These are phyloP conservation scores for Drosophila formosana DNA, from an alignment of 2,888 invertebrate species.

Conservation along the genomic window DNA sequence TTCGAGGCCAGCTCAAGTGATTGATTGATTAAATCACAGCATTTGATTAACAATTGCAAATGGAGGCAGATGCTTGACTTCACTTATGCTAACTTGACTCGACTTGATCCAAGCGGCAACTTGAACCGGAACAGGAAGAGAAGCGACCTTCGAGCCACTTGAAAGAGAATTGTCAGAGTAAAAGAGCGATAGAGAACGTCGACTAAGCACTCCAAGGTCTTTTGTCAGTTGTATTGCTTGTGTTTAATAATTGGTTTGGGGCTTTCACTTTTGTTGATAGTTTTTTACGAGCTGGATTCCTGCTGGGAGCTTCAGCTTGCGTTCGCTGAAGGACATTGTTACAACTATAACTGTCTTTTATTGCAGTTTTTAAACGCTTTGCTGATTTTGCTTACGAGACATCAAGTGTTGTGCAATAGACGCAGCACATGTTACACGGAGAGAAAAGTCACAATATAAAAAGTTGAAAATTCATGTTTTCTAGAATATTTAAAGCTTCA, in stretches of 20 bases:
- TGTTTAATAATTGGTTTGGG: conserved; percentile 61
- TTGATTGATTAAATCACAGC: conserved; percentile 62
- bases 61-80: not conserved
- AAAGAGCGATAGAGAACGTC: not conserved
- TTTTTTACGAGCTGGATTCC: conserved; percentile 60
- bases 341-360: conserved; percentile 74
- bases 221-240: conserved; percentile 21
- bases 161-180: not conserved
- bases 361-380: conserved; percentile 80
- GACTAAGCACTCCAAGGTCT: conserved; percentile 24
- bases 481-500: too few species aligned
- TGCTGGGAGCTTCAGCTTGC: conserved; percentile 35
- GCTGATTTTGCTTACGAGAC: conserved; percentile 72
- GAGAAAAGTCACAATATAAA: too few species aligned
- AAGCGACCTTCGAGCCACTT: not conserved
- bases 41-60: not conserved
- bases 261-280: conserved; percentile 58
- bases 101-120: not conserved
- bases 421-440: not conserved
- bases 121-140: not conserved
- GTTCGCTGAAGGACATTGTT: conserved; percentile 64
- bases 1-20: conserved; percentile 15
- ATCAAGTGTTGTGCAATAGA: conserved; percentile 60
- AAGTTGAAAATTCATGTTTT: too few species aligned
- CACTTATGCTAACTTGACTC: not conserved